Conservation (phyloP, 2,797 vertebrate genomes). For the Carcharodon carcharias region DNA sequence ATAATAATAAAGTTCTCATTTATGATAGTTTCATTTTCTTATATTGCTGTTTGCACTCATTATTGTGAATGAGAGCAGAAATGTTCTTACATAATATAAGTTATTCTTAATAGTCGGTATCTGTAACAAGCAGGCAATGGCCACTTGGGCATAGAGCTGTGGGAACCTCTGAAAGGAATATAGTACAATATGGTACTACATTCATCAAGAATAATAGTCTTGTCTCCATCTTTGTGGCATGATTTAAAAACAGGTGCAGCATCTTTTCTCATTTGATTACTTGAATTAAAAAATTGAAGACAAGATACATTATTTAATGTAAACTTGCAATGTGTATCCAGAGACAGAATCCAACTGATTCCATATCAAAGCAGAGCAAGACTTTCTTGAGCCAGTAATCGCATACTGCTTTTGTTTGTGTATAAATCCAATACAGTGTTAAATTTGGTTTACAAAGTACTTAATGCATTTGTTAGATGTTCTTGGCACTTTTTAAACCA, state of each 20-base stretch:
- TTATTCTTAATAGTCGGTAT: neutral
- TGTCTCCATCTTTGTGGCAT: neutral
- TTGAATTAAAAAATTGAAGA: neutral
- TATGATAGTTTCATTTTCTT: neutral
- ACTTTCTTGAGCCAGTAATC: neutral
- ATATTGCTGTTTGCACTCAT: slow-evolving; percentile 10
- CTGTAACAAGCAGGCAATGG: neutral
- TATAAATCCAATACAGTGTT: neutral
- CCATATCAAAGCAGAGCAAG: neutral
- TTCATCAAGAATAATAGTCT: neutral
- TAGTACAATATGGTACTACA: neutral
- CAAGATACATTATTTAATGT: neutral
- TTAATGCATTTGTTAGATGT: neutral
- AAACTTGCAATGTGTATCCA: neutral
- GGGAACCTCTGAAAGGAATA: neutral
- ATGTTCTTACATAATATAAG: neutral
- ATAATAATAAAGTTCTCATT: neutral
- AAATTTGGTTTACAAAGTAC: neutral
- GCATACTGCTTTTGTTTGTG: neutral
- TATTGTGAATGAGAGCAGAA: slow-evolving; percentile 25
- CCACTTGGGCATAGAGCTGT: neutral
- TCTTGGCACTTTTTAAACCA: neutral
- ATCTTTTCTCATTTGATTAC: neutral
- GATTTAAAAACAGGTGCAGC: neutral
- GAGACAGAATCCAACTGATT: neutral